Conservation (phyloP, 1,140 invertebrate species). For the Tetraneura akinire region DNA sequence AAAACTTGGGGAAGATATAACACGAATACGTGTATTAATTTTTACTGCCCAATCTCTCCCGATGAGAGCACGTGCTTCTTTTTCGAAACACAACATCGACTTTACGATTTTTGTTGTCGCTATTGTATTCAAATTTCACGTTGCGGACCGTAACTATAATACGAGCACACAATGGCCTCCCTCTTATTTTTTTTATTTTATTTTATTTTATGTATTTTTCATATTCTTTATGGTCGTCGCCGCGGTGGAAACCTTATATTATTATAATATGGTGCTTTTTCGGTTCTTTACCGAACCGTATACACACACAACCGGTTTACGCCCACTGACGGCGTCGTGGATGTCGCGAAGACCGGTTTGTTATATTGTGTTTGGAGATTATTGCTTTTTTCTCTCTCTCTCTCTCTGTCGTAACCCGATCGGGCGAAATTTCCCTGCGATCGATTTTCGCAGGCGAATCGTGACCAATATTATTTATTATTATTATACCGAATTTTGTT, state of each 20-base stretch:
- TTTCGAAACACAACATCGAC: slow-evolving; percentile 3
- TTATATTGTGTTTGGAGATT: not conserved
- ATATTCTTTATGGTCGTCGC: not conserved
- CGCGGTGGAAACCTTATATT: not conserved
- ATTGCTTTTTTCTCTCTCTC: not conserved
- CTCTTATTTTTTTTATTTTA: too few species aligned
- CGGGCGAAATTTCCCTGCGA: slow-evolving; percentile 19
- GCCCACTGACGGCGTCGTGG: slow-evolving; percentile 14
- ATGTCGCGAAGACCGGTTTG: not conserved
- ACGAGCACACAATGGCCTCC: not conserved
- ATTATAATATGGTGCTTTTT: not conserved
- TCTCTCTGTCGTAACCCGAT: slow-evolving; percentile 12
- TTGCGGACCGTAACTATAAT: not conserved
- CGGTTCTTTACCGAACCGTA: not conserved
- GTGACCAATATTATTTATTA: too few species aligned
- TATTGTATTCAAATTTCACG: slow-evolving; percentile 23
- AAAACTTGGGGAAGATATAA: not conserved
- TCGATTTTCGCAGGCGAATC: slow-evolving; percentile 10
- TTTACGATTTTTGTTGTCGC: not conserved
- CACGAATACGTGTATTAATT: not conserved
- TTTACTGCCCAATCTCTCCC: too few species aligned
- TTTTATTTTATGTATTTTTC: not conserved
- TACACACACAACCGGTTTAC: slow-evolving; percentile 14
- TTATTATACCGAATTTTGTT: not conserved
- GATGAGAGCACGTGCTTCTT: not conserved